Evolutionary conservation across 2,888 invertebrate species (phyloP).

Genomic region (Stenodema calcarata): DNA sequence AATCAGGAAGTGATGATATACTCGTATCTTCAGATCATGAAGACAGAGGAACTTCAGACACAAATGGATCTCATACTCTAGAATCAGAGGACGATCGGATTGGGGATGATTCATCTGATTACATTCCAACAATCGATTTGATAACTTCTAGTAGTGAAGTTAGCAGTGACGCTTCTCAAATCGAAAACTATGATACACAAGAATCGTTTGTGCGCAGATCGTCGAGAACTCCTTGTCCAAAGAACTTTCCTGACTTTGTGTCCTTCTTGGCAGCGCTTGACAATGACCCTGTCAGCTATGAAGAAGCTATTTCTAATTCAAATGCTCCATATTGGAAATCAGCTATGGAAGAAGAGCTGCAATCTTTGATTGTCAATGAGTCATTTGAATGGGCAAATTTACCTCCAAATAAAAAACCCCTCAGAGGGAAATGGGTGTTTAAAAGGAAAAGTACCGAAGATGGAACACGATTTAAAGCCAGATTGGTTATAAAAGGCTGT

Average conservation of each 20-base stretch:
- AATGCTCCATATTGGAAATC: not conserved
- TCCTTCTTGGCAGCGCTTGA: not conserved
- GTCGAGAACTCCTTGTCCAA: not conserved
- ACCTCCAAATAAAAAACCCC: constrained; percentile 42
- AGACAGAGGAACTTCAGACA: not conserved
- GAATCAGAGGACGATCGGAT: no score
- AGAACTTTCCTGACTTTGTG: not conserved
- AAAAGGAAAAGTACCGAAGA: constrained; percentile 55
- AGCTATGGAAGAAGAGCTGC: constrained; percentile 54
- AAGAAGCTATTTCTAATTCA: not conserved
- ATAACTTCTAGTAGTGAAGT: no score
- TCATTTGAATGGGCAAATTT: constrained; percentile 56
- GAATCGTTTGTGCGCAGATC: not conserved
- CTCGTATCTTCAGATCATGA: no score
- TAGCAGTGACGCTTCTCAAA: no score
- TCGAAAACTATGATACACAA: not conserved
- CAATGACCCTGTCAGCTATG: not conserved
- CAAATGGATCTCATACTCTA: not conserved
- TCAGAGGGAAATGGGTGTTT: constrained; percentile 58
- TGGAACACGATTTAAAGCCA: constrained; percentile 55
- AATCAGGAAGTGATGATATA: not conserved
- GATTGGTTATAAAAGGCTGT: constrained; percentile 57
- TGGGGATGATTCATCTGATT: not conserved
- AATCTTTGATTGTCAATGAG: constrained; percentile 54
- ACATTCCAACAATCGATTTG: not conserved